Evolutionary conservation across 2,888 invertebrate species (phyloP).

Genomic region (Drosophila quasianomalipes): DNA sequence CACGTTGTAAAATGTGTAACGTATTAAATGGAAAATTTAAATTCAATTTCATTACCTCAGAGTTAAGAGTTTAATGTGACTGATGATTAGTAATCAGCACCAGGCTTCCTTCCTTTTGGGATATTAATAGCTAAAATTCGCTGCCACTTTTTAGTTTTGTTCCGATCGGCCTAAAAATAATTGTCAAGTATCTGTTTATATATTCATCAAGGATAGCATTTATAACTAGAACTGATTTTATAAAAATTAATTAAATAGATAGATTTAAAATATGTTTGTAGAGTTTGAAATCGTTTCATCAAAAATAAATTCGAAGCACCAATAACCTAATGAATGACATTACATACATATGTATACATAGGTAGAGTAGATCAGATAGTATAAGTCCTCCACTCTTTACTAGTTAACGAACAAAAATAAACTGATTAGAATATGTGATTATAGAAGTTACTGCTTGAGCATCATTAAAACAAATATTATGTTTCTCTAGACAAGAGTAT

Average conservation of each 20-base stretch:
- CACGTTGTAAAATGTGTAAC: neutral
- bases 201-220: neutral
- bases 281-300: neutral
- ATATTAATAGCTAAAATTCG: neutral
- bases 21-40: neutral
- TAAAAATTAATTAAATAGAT: too few relatives aligned
- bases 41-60: neutral
- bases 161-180: neutral
- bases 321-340: neutral
- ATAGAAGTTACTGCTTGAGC: too few relatives aligned
- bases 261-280: neutral
- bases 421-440: too few relatives aligned
- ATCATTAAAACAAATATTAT: neutral
- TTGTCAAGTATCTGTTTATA: neutral
- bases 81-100: neutral
- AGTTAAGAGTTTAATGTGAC: neutral
- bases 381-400: neutral
- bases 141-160: neutral
- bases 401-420: too few relatives aligned
- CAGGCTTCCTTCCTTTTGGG: neutral
- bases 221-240: neutral
- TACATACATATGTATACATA: neutral
- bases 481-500: constrained; percentile 5
- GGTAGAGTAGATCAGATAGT: neutral
- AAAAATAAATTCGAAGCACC: neutral